Base-by-base conservation (phyloP, 2,113 vertebrate species). In the Poeciliopsis occidentalis region DNA sequence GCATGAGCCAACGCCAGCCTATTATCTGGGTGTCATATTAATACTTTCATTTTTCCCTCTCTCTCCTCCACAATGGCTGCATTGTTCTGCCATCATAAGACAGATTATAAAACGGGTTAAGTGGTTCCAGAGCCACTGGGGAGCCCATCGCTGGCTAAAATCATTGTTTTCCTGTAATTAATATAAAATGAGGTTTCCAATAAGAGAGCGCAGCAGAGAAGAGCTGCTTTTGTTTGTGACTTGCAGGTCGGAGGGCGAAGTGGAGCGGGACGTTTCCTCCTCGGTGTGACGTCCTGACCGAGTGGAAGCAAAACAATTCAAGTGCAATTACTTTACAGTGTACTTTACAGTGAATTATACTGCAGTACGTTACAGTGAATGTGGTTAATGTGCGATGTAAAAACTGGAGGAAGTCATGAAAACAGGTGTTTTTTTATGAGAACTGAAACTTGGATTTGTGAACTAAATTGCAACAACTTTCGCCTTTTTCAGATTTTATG, bases 131-230 rank as follows among this genome's bases (percentile, higher is more conserved):
- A 73, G 71, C 67, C 8, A 30, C 80, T 3, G 51, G 76, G 76
- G 84, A 83, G 63, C 76, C 78, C 65, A 71, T 87, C 83, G 77
- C 44, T 64, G 70, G 80, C 60, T 30, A 44, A 87, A 90, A 92
- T 89, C 75, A 85, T 81, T 91, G 87, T 89, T 91, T 90, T 89
- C 1, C 2, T 90, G 70, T 91, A 85, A 88, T 92, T 91, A 91
- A 90, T 87, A 72, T 77, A 83, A 85, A 91, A 90, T 85, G 79
- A 85, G 73, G 69, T 39, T 78, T 87, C 79, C 83, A 89, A 88
- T 90, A 87, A 87, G 78, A 60, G 31, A 81, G 79, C 57, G 72
- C 82, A 73, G 76, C 78, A 67, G 60, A 83, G 87, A 88, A 84
- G 68, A 84, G 37, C 10, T 66, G 85, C 78, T 60, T 71, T 87